phyloP scores from a whole-genome alignment of 2,113 vertebrate species.

The Rhagologus leucostigma region DNA sequence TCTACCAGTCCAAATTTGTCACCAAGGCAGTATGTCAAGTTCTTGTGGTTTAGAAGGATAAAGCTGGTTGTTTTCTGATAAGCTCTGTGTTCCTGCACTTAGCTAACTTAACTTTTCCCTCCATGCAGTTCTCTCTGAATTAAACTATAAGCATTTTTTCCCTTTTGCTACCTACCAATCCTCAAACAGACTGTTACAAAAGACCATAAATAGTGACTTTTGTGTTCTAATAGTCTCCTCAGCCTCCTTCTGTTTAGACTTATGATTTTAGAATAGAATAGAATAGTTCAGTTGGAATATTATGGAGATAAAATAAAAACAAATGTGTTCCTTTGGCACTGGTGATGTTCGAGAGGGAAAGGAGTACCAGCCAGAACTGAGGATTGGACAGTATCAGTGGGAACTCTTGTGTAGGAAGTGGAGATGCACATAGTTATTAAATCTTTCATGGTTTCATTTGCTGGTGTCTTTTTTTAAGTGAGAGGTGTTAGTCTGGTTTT shows the following conservation, averaged over 20 bases:
- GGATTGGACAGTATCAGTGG: background rate
- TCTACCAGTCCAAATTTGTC: background rate
- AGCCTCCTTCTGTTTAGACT: background rate
- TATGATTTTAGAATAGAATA: background rate
- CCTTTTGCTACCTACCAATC: background rate
- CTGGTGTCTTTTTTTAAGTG: background rate
- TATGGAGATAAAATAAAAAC: background rate
- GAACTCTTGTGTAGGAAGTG: background rate
- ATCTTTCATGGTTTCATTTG: background rate
- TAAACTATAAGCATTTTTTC: background rate
- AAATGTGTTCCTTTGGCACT: background rate
- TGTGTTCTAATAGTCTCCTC: background rate
- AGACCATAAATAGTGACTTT: background rate
- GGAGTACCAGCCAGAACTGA: background rate
- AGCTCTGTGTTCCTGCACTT: background rate
- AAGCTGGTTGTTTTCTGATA: background rate
- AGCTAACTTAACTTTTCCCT: background rate
- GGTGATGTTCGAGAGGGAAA: background rate
- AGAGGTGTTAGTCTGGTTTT: background rate
- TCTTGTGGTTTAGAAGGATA: background rate
- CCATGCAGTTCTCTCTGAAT: background rate
- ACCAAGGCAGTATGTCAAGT: background rate
- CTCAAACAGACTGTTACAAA: background rate
- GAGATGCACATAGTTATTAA: background rate
- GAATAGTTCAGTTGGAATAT: background rate